These are phyloP conservation scores for Trogon surrucura DNA, from an alignment of 2,113 vertebrate genomes.

Conservation along the genomic window DNA sequence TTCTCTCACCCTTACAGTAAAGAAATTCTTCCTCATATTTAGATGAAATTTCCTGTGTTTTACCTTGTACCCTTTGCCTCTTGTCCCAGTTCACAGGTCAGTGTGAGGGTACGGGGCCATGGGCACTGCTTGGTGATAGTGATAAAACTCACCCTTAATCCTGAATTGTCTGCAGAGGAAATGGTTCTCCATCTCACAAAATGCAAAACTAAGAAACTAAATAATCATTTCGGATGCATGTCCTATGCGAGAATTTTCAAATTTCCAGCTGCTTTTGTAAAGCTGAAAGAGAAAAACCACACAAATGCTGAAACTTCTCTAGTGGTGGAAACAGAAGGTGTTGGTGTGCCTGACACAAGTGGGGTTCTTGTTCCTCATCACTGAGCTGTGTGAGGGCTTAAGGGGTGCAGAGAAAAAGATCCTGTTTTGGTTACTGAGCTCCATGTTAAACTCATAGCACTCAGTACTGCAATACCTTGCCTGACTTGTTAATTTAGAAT, in stretches of 20 bases:
- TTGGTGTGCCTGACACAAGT: neutral
- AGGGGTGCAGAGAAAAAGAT: neutral
- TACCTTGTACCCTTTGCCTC: too few relatives aligned
- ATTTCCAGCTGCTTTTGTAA: neutral
- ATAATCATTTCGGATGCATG: neutral
- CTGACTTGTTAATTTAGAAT: neutral
- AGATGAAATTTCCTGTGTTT: too few relatives aligned
- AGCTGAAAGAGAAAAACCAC: neutral
- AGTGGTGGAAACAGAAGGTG: neutral
- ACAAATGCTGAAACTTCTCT: neutral
- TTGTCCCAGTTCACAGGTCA: neutral
- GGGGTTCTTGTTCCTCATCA: neutral
- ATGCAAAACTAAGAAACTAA: neutral
- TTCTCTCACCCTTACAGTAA: too few relatives aligned
- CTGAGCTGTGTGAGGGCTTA: neutral
- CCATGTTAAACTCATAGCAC: neutral
- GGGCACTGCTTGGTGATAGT: neutral
- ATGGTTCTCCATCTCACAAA: neutral
- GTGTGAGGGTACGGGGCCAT: fast-evolving
- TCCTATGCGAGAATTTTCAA: neutral
- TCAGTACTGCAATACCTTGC: neutral
- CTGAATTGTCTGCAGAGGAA: neutral
- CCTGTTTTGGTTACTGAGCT: neutral
- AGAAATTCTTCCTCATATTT: too few relatives aligned
- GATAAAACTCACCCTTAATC: neutral